These are phyloP conservation scores for Myodes glareolus DNA, from an alignment of 2,113 vertebrate species.

Conservation along the genomic window DNA sequence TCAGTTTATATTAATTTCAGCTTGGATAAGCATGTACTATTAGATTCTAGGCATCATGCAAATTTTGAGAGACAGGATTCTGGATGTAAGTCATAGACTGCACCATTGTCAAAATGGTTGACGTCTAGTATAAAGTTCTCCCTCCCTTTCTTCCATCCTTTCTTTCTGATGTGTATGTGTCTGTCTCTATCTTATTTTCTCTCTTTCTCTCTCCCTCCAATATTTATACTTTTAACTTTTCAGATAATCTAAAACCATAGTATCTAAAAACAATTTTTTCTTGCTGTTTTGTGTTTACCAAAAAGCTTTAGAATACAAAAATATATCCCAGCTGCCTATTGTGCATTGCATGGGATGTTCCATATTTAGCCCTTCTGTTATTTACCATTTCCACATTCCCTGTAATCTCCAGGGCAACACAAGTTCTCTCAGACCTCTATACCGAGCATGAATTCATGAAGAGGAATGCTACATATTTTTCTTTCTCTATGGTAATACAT, in stretches of 20 bases:
- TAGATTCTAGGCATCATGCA: slow-evolving; percentile 8
- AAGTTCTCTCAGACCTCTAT: not conserved
- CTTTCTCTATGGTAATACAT: not conserved
- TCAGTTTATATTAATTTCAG: slow-evolving; percentile 19
- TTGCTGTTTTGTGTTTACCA: slow-evolving; percentile 38
- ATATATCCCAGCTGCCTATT: not conserved
- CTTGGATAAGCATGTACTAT: not conserved
- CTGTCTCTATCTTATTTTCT: not conserved
- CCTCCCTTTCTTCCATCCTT: no score
- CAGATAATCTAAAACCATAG: slow-evolving; percentile 17
- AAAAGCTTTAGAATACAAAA: slow-evolving; percentile 48
- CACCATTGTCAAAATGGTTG: not conserved
- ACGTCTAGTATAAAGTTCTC: not conserved
- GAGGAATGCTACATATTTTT: not conserved
- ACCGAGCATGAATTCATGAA: not conserved
- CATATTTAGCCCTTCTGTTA: slow-evolving; percentile 23
- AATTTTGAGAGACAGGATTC: slow-evolving; percentile 18
- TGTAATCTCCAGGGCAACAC: slow-evolving; percentile 1
- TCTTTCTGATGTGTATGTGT: not conserved
- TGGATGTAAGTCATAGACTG: not conserved
- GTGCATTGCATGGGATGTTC: slow-evolving; percentile 52
- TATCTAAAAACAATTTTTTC: slow-evolving; percentile 7
- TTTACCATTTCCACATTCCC: slow-evolving; percentile 14
- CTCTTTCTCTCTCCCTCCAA: not conserved
- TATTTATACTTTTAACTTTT: not conserved